These are phyloP conservation scores for Lepeophtheirus salmonis DNA, from an alignment of 1,140 invertebrate species.

Conservation along the genomic window DNA sequence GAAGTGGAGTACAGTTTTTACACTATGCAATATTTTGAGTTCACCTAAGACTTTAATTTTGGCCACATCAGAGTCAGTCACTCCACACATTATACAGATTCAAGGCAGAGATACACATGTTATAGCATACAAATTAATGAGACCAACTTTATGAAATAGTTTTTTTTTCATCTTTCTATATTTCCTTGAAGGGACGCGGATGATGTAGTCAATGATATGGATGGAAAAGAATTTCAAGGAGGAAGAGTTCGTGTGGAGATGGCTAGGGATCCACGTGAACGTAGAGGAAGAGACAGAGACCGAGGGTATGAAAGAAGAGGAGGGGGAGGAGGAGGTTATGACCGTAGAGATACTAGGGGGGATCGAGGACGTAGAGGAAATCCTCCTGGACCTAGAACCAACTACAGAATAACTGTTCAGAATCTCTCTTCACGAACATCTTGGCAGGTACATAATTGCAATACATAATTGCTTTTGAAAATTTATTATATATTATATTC, in stretches of 20 bases:
- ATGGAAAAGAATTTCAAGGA: constrained; percentile 85
- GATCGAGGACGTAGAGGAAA: background rate
- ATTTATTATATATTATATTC: background rate
- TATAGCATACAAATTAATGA: background rate
- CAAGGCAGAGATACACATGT: background rate
- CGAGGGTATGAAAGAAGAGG: background rate
- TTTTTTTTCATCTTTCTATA: background rate
- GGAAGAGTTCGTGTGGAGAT: constrained; percentile 26
- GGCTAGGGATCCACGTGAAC: background rate
- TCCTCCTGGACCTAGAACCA: constrained; percentile 37
- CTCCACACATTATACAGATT: background rate
- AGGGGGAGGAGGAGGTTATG: background rate
- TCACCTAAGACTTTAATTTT: background rate
- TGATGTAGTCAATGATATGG: constrained; percentile 92
- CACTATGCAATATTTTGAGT: background rate
- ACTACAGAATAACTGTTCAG: constrained; percentile 85
- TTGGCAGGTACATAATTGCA: constrained; percentile 49
- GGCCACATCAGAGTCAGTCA: background rate
- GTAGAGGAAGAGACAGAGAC: background rate
- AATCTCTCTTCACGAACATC: constrained; percentile 92
- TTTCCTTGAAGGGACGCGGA: constrained; percentile 73
- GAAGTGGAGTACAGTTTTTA: too few species aligned
- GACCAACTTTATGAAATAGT: background rate
- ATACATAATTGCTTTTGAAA: background rate
- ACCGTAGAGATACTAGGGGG: background rate